Evolutionary conservation across 2,888 invertebrate species (phyloP), one percentile per base, ranked within the genome.

Genomic region (Imbricaverruca yamaguchii): DNA sequence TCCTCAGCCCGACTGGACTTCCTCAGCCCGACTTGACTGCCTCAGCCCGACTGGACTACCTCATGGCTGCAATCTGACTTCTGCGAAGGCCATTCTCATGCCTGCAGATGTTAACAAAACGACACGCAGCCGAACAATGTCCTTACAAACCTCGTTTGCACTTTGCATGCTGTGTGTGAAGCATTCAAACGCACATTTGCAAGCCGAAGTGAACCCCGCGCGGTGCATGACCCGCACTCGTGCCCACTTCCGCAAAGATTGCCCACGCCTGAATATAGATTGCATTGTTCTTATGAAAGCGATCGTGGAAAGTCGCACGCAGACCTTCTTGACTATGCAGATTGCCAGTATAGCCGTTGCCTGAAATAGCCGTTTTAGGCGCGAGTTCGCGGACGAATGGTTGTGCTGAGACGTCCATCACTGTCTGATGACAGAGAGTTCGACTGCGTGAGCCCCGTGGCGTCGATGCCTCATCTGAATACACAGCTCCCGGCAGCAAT

Each of bases 231-330:
- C 13, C 39, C 10, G 69, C 69, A 39, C 69, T 23, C 69, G 69
- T 39, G 69, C 69, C 9, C 39, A 39, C 39, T 69, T 69, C 69
- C 69, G 39, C 25, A 39, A 25, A 69, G 69, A 69, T 69, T 69
- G 39, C 69, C 65, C 39, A 7, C 69, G 25, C 39, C 69, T 7
- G 69, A 23, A 69, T 39, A 13, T 3, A 39, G 69, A 69, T 69
- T 69, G 69, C 39, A 69, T 69, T 69, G 69, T 69, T 69, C 69
- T 39, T 39, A 25, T 39, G 69, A 69, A 39, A 69, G 69, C 23
- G 69, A 69, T 39, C 69, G 69, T 69, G 15, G 69, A 69, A 39
- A 39, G 69, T 69, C 23, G 10, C 69, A 23, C 69, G 69, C 69
- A 13, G 25, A 12, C 15, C 39, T 69, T 15, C 69, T 69, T 39